These are phyloP conservation scores for Apostichopus leukothele DNA, from an alignment of 53 echinoderm and acorn worm species.

Conservation along the genomic window DNA sequence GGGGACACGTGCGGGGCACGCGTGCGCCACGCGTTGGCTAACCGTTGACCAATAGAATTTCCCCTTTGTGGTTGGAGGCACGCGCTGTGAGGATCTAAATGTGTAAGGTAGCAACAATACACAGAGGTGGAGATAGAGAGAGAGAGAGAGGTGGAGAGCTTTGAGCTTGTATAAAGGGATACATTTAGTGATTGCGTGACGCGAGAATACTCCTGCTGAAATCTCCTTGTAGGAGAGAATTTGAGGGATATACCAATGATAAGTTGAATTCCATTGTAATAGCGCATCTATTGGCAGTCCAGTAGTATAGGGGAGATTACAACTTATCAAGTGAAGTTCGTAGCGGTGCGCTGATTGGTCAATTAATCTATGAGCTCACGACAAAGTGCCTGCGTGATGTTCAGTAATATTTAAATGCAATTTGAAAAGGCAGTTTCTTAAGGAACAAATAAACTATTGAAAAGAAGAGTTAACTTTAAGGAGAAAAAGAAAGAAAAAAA, in stretches of 20 bases:
- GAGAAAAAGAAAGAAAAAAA: not conserved
- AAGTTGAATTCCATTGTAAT: constrained; percentile 32
- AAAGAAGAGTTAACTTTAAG: not conserved
- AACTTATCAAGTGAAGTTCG: constrained; percentile 10
- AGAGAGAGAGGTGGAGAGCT: not conserved
- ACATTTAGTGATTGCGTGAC: constrained; percentile 12
- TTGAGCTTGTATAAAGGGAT: constrained; percentile 16
- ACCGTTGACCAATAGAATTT: constrained; percentile 33
- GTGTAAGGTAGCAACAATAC: constrained; percentile 23
- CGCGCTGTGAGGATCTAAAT: constrained; percentile 26
- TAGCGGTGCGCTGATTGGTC: constrained; percentile 39
- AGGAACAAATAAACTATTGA: constrained; percentile 47
- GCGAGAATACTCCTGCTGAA: constrained; percentile 5
- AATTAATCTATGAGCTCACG: constrained; percentile 30
- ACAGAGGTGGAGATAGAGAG: not conserved
- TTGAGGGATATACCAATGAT: constrained; percentile 26
- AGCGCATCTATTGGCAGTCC: not conserved
- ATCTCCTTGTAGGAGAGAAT: constrained; percentile 1
- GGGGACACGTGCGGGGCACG: constrained; percentile 36
- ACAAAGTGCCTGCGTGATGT: not conserved
- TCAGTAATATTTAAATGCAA: constrained; percentile 47
- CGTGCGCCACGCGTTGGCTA: constrained; percentile 24
- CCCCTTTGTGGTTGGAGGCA: constrained; percentile 34
- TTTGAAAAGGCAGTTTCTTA: constrained; percentile 44
- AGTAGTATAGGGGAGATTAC: not conserved